Evolutionary conservation across 2,113 vertebrate genomes (phyloP), one percentile per base, ranked within the genome.

Genomic region (Sigmodon hispidus): DNA sequence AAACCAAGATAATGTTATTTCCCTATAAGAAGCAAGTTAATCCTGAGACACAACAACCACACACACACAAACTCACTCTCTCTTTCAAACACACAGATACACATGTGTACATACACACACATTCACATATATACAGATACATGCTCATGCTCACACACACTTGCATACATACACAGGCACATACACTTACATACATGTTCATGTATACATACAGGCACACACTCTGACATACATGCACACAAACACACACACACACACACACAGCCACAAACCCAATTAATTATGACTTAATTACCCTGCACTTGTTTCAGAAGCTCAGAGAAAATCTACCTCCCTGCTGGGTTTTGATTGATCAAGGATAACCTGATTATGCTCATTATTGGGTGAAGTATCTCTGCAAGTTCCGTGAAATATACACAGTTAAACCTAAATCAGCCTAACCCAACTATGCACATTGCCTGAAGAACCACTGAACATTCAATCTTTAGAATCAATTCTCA

Each of bases 301-400:
- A 93, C 57, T 65, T 92, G 52, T 57, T 97, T 59, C 34, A 90
- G 55, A 94, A 97, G 93, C 94, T 70, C 92, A 67, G 57, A 94
- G 61, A 75, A 85, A 84, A 7, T 11, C 57, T 61, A 65, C 57
- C 70, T 70, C 34, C 59, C 88, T 31, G 79, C 72, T 94, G 55
- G 72, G 75, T 55, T 67, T 48, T 67, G 43, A 50, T 86, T 67
- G 17, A 67, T 21, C 43, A 16, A 67, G 61, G 2, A 86, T 22
- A 86, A 86, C 31, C 29, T 86, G 40, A 86, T 50, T 34, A 50
- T 50, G 13, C 77, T 94, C 67, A 86, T 86, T 43, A 61, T 26
- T 96, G 48, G 45, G 94, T 95, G 91, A 90, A 79, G 43, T 91
- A 70, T 80, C 72, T 79, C 22, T 92, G 73, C 45, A 89, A 29